Evolutionary conservation across 2,113 vertebrate species (phyloP), one percentile per base, ranked within the genome.

Genomic region (Amia ocellicauda): DNA sequence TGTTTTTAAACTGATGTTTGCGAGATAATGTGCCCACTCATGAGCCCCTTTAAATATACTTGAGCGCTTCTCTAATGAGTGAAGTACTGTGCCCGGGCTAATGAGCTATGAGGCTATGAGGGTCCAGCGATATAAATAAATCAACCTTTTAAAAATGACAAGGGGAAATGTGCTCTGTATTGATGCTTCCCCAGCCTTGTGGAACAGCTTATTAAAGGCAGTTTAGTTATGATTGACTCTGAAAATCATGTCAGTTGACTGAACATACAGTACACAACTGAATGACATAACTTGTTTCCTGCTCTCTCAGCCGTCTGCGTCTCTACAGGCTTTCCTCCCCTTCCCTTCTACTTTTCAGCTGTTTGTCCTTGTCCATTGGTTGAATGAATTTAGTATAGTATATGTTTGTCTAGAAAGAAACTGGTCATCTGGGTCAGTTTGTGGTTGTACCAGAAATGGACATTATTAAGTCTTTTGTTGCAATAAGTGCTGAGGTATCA

Each of bases 31-130:
- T 58, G 59, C 61, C 62, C 19, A 50, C 9, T 51, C 52, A 72
- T 31, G n/a, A 17, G 28, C 23, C 20, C 52, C 19, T 64, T 41
- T 55, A 29, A 58, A 14, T 36, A 19, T 19, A 41, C 56, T 41
- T 16, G 29, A 28, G 53, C 4, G 4, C 10, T 8, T 14, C 24
- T 42, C 58, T 75, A 76, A 77, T 42, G 31, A 79, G 62, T 64
- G 58, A 53, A 63, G 63, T 57, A 58, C 47, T 63, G 19, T 69
- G 75, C 36, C 64, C 72, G 50, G 70, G 66, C 65, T 70, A 76
- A 78, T 78, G 62, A 36, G 31, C 31, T 36, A 47, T 47, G 43
- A 66, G 62, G 60, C 45, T 50, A 11, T 73, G 69, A 78, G 68
- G 56, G 73, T 59, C 62, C 54, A 49, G 58, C 57, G 58, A 57